Evolutionary conservation across 2,888 invertebrate species (phyloP).

Genomic region (Harmothoe impar): DNA sequence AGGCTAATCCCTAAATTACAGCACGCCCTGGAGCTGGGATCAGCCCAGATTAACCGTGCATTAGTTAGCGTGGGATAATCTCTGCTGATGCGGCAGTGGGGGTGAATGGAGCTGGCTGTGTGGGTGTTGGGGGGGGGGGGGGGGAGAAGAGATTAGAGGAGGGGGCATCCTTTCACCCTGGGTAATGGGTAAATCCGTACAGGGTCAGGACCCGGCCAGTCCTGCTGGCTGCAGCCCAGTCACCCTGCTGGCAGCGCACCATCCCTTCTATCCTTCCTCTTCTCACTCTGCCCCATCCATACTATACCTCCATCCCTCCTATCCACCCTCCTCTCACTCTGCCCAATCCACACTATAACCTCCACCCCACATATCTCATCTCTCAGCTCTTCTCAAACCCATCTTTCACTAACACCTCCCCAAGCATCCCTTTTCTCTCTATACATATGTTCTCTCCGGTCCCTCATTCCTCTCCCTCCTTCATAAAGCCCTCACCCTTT

Average conservation of each 20-base stretch:
- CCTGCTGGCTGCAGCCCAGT: background rate
- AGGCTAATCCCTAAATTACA: conserved; percentile 61
- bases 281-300: background rate
- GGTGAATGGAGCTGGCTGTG: background rate
- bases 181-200: conserved; percentile 3
- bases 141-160: background rate
- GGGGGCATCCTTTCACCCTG: background rate
- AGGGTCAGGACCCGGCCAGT: too few relatives aligned
- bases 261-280: background rate
- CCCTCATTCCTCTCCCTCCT: too few relatives aligned
- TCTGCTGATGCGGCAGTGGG: background rate
- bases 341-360: too few relatives aligned
- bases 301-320: background rate
- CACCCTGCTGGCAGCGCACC: background rate
- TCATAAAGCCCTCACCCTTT: background rate
- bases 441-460: too few relatives aligned
- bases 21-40: conserved; percentile 54
- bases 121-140: background rate
- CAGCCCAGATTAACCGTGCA: conserved; percentile 49
- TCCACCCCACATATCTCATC: background rate
- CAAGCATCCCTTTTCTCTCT: too few relatives aligned
- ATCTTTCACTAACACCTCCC: too few relatives aligned
- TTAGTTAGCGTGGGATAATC: conserved; percentile 54
- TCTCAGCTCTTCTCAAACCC: too few relatives aligned
- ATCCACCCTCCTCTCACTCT: too few relatives aligned